Base-by-base conservation (phyloP, 2,113 vertebrate species). In the Chaetodon trifascialis region DNA sequence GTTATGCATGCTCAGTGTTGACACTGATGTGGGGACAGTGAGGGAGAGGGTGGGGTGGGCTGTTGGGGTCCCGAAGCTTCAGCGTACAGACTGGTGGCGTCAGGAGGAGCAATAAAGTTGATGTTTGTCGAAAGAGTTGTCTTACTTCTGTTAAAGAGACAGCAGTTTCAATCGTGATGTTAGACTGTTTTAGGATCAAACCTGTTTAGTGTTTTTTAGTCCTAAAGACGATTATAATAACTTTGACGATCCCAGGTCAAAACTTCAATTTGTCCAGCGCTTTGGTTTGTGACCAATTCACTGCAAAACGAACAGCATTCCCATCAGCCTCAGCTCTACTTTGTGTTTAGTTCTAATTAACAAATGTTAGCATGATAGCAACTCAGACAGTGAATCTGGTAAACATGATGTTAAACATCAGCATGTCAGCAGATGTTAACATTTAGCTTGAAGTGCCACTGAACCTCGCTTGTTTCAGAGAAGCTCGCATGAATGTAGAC, bases 1-100 rank as follows among this genome's bases (percentile, higher is more conserved):
- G 79, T 83, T 67, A 73, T 68, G 69, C 74, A 76, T 84, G 83
- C 58, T 82, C 79, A 42, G 60, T 36, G 83, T 71, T 78, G 79
- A 74, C 76, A 76, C 38, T 64, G 68, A 76, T 7, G 30, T 73
- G 76, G 51, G 72, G 64, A 59, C 64, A 56, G 70, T 44, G 38
- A 65, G 60, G 0, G 19, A 63, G 58, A 40, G 11, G 40, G 34
- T 16, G 34, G 58, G 21, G 34, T 3, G 4, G 72, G 66, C 49
- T 55, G 73, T 21, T 62, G 38, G 70, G 75, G 55, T 71, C 44
- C 12, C 15, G 38, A 62, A 19, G 60, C 46, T 44, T 64, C 7
- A 14, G 65, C 10, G 30, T n/a, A 25, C 38, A 40, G 70, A 51
- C 23, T 49, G 62, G 55, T 2, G 51, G 56, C 30, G 8, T 74